phyloP scores from a whole-genome alignment of 2,797 vertebrate species.

The Podargus strigoides region DNA sequence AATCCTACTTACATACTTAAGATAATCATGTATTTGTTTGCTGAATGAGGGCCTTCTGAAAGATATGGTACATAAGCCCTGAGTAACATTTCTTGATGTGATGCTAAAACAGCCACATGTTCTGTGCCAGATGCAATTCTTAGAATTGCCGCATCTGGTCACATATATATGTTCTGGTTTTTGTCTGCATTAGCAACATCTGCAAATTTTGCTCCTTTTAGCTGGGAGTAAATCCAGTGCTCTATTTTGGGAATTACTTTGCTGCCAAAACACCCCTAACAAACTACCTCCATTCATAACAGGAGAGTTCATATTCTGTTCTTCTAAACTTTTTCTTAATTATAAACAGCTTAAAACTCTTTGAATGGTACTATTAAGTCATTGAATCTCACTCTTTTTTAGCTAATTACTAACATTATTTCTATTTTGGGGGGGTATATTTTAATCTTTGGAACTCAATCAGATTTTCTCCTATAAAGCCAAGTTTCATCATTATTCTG shows the following conservation, averaged over 20 bases:
- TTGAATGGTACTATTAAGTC: constrained; percentile 54
- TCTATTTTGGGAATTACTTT: constrained; percentile 51
- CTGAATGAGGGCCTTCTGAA: background rate
- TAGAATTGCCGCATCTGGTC: background rate
- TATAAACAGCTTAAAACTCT: constrained; percentile 49
- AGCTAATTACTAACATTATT: constrained; percentile 63
- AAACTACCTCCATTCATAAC: constrained; percentile 61
- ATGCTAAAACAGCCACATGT: background rate
- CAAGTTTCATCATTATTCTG: constrained; percentile 55
- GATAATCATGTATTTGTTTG: background rate
- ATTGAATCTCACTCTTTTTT: constrained; percentile 48
- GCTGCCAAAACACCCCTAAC: constrained; percentile 54
- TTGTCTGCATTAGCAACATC: constrained; percentile 47
- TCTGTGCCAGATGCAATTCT: constrained; percentile 21
- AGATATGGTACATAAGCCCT: background rate
- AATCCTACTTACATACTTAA: background rate
- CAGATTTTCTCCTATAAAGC: constrained; percentile 36
- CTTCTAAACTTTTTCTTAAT: constrained; percentile 58
- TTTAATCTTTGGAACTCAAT: constrained; percentile 49
- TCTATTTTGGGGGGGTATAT: constrained; percentile 51
- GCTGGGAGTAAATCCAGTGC: constrained; percentile 48
- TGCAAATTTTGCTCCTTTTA: constrained; percentile 60
- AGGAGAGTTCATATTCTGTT: constrained; percentile 28
- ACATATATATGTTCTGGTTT: background rate
- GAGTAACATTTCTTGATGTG: background rate